Evolutionary conservation across 2,113 vertebrate genomes (phyloP).

Genomic region (Sinocyclocheilus rhinocerous): DNA sequence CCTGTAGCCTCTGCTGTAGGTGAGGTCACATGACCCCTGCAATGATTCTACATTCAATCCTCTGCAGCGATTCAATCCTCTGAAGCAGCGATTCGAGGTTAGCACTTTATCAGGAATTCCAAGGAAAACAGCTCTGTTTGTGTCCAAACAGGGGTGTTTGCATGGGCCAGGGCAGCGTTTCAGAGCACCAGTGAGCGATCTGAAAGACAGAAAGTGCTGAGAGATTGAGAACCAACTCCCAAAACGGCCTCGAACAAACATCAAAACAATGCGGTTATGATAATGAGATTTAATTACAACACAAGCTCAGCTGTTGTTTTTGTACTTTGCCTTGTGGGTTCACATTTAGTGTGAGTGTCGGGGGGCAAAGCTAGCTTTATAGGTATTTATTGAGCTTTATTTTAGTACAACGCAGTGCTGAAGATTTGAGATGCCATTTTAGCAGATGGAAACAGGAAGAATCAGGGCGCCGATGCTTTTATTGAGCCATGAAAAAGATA

Average conservation of each 20-base stretch:
- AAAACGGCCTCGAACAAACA: slow-evolving; percentile 12
- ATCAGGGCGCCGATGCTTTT: slow-evolving; percentile 68
- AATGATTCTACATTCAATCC: not conserved
- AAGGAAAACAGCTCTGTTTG: not conserved
- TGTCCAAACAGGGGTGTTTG: not conserved
- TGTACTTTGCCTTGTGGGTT: slow-evolving; percentile 18
- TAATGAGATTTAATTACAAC: slow-evolving; percentile 46
- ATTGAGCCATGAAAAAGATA: slow-evolving; percentile 75
- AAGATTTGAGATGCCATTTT: slow-evolving; percentile 75
- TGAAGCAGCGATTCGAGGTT: not conserved
- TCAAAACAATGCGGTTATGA: slow-evolving; percentile 2
- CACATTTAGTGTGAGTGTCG: slow-evolving; percentile 25
- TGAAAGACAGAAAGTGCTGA: slow-evolving; percentile 28
- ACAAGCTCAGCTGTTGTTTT: slow-evolving; percentile 53
- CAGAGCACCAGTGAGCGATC: not conserved
- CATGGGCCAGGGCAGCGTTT: not conserved
- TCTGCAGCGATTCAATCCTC: not conserved
- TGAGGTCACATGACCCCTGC: slow-evolving; percentile 1
- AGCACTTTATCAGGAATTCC: not conserved
- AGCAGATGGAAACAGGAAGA: slow-evolving; percentile 70
- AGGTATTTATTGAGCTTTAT: slow-evolving; percentile 64
- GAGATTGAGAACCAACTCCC: slow-evolving; percentile 22
- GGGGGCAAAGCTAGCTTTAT: slow-evolving; percentile 28
- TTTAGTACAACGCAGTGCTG: slow-evolving; percentile 66
- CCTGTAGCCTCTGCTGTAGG: not conserved